Evolutionary conservation across 1,140 invertebrate species (phyloP), one percentile per base, ranked within the genome.

Genomic region (Mizuhopecten yessoensis): DNA sequence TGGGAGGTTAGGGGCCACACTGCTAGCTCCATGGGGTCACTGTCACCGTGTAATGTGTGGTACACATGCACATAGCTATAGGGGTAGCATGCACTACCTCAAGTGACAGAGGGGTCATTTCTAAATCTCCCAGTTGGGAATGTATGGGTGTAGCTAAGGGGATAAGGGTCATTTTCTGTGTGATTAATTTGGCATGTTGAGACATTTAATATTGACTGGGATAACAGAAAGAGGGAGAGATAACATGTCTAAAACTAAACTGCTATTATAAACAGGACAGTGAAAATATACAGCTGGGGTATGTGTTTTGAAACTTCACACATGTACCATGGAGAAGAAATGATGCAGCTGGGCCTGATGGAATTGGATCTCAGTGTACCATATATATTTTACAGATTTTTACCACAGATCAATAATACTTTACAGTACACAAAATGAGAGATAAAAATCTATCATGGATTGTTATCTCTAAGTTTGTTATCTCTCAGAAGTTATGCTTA

Each of bases 101-200:
- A 2, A 3, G 17, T 57, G 45, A 57, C 17, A 29, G 0, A 75
- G 11, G 15, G 15, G 57, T 17, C n/a, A 75, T 75, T 75, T 29
- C 57, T 75, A 29, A n/a, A 29, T 11, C 45, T 49, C 45, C 45
- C 45, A 49, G 45, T 49, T 17, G 20, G 45, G 2, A 17, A 20
- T 23, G 3, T n/a, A 75, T 75, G 9, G 5, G 11, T 75, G 23
- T n/a, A 3, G 3, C 57, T 29, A 0, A 29, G 57, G 57, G 57
- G 57, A 75, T 75, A 75, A n/a, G 57, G n/a, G 57, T 17, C 57
- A 75, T 75, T 75, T 75, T 29, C 57, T 75, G 57, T 75, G 57
- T 75, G 57, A 75, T 75, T 75, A 75, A 75, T 75, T 75, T 75
- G 57, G 17, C 57, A 75, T 75, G 57, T n/a, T 5, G 9, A 75